phyloP scores from a whole-genome alignment of 2,888 invertebrate species.

The Sisyra terminalis region DNA sequence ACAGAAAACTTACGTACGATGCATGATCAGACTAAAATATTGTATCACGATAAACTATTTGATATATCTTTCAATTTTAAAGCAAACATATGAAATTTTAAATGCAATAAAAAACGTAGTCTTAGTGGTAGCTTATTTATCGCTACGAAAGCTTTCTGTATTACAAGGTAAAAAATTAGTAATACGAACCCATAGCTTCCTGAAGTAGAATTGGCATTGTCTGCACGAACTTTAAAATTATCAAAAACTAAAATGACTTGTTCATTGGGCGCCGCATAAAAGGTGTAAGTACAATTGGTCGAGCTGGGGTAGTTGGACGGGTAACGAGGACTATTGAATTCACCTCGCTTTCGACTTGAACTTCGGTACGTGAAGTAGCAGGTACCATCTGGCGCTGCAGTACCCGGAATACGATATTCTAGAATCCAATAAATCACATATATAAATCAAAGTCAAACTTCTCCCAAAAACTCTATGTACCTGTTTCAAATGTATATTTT shows the following conservation, averaged over 20 bases:
- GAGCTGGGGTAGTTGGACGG: slow-evolving; percentile 93
- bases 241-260: slow-evolving; percentile 84
- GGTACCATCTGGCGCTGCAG: slow-evolving; percentile 78
- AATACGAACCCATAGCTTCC: slow-evolving; percentile 52
- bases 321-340: slow-evolving; percentile 91
- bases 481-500: slow-evolving; percentile 69
- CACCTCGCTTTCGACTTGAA: slow-evolving; percentile 71
- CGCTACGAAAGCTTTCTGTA: too few species aligned
- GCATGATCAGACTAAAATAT: too few species aligned
- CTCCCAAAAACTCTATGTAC: too few species aligned
- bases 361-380: slow-evolving; percentile 87
- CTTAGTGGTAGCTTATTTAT: too few species aligned
- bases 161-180: slow-evolving; percentile 3
- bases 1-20: too few species aligned
- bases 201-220: slow-evolving; percentile 58
- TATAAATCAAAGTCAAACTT: too few species aligned
- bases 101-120: too few species aligned
- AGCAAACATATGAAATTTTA: too few species aligned
- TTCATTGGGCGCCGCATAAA: slow-evolving; percentile 71
- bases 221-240: slow-evolving; percentile 78
- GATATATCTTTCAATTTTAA: too few species aligned
- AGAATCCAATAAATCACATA: slow-evolving; percentile 17
- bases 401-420: slow-evolving; percentile 90
- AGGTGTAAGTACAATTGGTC: slow-evolving; percentile 86
- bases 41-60: too few species aligned